Percentiles rank a stretch among this genome's conserved stretches.
Conservation (phyloP, 2,888 invertebrate genomes). For the Hemaris fuciformis region DNA sequence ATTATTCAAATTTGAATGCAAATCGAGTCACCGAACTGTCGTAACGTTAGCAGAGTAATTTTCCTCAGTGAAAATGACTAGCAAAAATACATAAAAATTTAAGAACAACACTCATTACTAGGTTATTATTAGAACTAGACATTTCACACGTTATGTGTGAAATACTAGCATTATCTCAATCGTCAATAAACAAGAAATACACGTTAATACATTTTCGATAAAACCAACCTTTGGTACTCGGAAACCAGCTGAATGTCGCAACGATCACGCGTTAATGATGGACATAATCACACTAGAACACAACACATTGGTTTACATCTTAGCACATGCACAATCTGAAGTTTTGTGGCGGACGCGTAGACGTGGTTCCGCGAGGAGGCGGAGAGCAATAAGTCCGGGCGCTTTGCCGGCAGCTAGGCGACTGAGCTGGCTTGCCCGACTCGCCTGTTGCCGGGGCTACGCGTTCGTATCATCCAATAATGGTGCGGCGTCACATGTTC, state of each 20-base stretch:
- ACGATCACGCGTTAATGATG: conserved; percentile 53
- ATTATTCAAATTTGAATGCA: not conserved
- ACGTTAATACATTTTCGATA: conserved; percentile 28
- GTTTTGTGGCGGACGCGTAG: not conserved
- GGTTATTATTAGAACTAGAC: not conserved
- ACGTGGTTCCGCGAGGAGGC: conserved; percentile 27
- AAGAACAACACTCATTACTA: conserved; percentile 4
- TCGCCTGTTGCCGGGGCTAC: conserved; percentile 62
- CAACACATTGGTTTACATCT: conserved; percentile 37
- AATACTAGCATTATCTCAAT: not conserved
- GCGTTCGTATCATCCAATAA: conserved; percentile 37
- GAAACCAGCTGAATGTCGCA: conserved; percentile 40
- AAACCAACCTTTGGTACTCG: conserved; percentile 67
- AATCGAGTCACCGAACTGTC: not conserved
- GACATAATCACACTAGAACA: conserved; percentile 52
- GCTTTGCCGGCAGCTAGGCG: conserved; percentile 28
- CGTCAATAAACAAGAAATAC: conserved; percentile 7
- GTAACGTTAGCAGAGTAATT: not conserved
- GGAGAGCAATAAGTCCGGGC: conserved; percentile 26
- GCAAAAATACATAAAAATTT: conserved; percentile 1
- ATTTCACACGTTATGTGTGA: conserved; percentile 1
- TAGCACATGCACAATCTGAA: conserved; percentile 11
- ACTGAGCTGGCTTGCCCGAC: conserved; percentile 36
- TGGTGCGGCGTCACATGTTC: conserved; percentile 26
- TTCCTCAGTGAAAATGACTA: not conserved